Evolutionary conservation across 2,113 vertebrate species (phyloP).

Genomic region (Rousettus leschenaultii): DNA sequence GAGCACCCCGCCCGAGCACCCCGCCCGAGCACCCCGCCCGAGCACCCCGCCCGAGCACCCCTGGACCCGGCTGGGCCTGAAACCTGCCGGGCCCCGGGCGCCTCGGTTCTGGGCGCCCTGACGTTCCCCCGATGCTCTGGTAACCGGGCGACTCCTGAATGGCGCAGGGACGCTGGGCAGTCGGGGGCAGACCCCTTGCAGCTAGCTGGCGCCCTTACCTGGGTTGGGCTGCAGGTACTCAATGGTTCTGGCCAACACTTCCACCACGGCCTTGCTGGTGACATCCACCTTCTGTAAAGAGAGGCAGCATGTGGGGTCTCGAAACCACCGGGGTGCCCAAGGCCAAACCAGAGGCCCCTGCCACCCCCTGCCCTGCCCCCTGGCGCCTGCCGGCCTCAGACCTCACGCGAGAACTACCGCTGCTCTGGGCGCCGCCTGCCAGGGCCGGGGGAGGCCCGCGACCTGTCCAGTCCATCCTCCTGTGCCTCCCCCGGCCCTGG

Average conservation of each 20-base stretch:
- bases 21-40: too few relatives aligned
- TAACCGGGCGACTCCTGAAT: too few relatives aligned
- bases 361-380: background rate
- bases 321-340: background rate
- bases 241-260: slow-evolving; percentile 95
- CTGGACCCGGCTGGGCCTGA: background rate
- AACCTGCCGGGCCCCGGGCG: background rate
- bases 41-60: background rate
- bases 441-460: background rate
- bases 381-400: background rate
- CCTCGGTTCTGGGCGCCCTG: background rate
- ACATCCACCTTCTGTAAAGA: slow-evolving; percentile 94
- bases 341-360: background rate
- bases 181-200: background rate
- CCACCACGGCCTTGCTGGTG: slow-evolving; percentile 95
- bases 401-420: background rate
- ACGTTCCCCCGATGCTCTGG: rapidly evolving
- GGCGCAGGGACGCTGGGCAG: rapidly evolving
- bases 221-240: slow-evolving; percentile 99
- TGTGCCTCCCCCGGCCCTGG: background rate
- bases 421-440: background rate
- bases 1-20: background rate
- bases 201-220: slow-evolving; percentile 78
- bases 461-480: background rate
- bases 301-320: background rate